Evolutionary conservation across 2,797 vertebrate genomes (phyloP).

Genomic region (Enteromius argenteus): DNA sequence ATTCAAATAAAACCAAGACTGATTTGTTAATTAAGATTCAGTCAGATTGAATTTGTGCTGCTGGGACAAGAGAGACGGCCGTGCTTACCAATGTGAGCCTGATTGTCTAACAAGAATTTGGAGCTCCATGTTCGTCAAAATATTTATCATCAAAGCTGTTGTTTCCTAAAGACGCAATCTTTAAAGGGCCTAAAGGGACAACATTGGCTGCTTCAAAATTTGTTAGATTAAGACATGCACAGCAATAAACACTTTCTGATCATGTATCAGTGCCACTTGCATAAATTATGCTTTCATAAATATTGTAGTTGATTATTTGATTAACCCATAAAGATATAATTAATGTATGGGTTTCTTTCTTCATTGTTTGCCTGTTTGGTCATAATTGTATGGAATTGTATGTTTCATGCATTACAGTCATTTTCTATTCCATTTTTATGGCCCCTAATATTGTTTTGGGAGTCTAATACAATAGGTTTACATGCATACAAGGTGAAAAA

Average conservation of each 20-base stretch:
- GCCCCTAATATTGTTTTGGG: too few relatives aligned
- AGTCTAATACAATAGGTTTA: too few relatives aligned
- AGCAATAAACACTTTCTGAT: background rate
- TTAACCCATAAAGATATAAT: background rate
- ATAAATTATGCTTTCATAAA: background rate
- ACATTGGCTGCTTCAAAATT: background rate
- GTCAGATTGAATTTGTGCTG: conserved; percentile 63
- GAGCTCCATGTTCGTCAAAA: conserved; percentile 41
- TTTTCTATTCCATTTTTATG: too few relatives aligned
- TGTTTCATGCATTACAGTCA: too few relatives aligned
- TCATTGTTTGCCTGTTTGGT: background rate
- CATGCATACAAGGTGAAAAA: too few relatives aligned
- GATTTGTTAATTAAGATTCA: conserved; percentile 69
- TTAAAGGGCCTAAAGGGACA: background rate
- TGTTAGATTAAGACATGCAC: background rate
- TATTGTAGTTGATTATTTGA: background rate
- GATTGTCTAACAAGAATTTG: conserved; percentile 40
- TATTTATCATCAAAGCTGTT: conserved; percentile 24
- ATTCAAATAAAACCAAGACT: conserved; percentile 63
- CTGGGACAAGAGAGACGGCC: conserved; percentile 44
- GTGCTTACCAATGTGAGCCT: conserved; percentile 50
- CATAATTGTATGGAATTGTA: too few relatives aligned
- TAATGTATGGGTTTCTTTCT: background rate
- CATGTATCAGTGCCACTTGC: background rate
- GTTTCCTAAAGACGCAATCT: conserved; percentile 37